Evolutionary conservation across 2,113 vertebrate species (phyloP).

Genomic region (Hyperoodon ampullatus): DNA sequence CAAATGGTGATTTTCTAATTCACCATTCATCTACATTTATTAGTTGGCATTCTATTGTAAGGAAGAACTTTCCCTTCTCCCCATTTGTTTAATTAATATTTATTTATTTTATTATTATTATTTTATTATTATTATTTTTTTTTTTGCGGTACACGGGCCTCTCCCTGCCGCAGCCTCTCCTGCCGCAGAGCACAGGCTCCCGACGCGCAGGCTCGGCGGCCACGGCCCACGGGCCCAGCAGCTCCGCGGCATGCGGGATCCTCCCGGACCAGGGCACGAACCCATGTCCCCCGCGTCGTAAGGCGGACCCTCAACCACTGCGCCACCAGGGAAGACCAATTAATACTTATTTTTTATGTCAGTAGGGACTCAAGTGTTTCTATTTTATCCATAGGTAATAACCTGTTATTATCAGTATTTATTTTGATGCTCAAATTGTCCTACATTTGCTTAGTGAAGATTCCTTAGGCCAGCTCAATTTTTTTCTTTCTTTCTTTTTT

Average conservation of each 20-base stretch:
- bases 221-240: too few species aligned
- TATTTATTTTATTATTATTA: neutral
- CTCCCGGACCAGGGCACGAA: too few species aligned
- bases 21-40: neutral
- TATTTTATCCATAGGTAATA: neutral
- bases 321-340: neutral
- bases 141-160: too few species aligned
- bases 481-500: neutral
- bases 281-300: too few species aligned
- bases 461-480: neutral
- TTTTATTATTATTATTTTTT: too few species aligned
- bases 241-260: too few species aligned
- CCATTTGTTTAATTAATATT: neutral
- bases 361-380: neutral
- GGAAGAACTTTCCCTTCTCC: neutral
- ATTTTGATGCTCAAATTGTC: neutral
- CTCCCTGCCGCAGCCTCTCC: too few species aligned
- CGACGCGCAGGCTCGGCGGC: too few species aligned
- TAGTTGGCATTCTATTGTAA: neutral
- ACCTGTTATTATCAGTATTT: neutral
- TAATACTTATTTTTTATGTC: neutral
- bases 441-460: neutral
- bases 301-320: too few species aligned
- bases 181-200: too few species aligned
- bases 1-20: neutral